phyloP scores from a whole-genome alignment of 2,888 invertebrate species.

The Morpho helenor region DNA sequence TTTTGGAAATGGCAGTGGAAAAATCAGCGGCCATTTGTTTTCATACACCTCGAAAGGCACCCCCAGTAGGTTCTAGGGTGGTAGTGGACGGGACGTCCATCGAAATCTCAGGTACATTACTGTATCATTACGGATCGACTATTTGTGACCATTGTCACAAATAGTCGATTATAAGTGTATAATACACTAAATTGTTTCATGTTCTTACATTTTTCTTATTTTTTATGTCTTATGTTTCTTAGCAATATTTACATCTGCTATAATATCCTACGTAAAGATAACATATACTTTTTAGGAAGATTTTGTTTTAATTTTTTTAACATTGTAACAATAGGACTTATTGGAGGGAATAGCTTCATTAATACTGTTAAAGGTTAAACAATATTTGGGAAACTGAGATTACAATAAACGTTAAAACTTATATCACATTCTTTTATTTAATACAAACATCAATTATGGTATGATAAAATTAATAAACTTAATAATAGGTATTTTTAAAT shows the following conservation, averaged over 20 bases:
- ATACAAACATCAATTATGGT: constrained; percentile 9
- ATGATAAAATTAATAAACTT: constrained; percentile 23
- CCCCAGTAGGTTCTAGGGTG: too few relatives aligned
- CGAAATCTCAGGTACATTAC: too few relatives aligned
- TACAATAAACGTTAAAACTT: constrained; percentile 10
- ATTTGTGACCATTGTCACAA: too few relatives aligned
- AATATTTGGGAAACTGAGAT: constrained; percentile 19
- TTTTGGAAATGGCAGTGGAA: too few relatives aligned
- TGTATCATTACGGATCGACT: too few relatives aligned
- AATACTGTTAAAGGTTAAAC: constrained; percentile 12
- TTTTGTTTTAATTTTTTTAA: constrained; percentile 9
- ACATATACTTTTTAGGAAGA: not conserved
- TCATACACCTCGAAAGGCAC: too few relatives aligned
- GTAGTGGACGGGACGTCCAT: too few relatives aligned
- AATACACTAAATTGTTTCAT: too few relatives aligned
- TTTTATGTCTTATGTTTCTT: too few relatives aligned
- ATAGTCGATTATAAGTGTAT: too few relatives aligned
- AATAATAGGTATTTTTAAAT: constrained; percentile 20
- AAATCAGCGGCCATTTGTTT: too few relatives aligned
- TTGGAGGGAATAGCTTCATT: constrained; percentile 2
- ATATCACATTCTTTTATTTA: constrained; percentile 25
- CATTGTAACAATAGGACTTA: constrained; percentile 8
- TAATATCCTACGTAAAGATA: constrained; percentile 2
- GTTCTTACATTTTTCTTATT: too few relatives aligned
- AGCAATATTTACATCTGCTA: not conserved